Conservation (phyloP, 2,888 invertebrate species). For the Drosophila picticornis region DNA sequence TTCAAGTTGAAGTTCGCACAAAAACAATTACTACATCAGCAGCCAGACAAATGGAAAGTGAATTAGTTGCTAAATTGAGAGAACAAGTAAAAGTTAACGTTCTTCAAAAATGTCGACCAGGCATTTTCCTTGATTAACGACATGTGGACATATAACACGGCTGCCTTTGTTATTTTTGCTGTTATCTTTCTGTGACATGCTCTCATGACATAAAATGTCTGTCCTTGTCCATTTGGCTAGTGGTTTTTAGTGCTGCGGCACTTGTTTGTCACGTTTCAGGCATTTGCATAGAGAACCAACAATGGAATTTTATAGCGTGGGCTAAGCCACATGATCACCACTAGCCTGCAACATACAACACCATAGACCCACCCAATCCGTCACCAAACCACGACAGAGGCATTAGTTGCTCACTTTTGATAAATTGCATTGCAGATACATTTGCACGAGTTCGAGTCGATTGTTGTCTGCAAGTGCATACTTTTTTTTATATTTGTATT, state of each 20-base stretch:
- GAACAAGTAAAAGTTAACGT: conserved; percentile 54
- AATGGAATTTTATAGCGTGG: conserved; percentile 68
- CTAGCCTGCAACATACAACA: conserved; percentile 13
- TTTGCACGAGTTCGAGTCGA: conserved; percentile 40
- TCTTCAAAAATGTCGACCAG: conserved; percentile 26
- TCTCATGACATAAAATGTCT: conserved; percentile 59
- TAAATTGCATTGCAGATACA: conserved; percentile 54
- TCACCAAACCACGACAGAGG: conserved; percentile 3
- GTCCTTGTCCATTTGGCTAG: conserved; percentile 25
- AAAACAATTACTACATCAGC: conserved; percentile 18
- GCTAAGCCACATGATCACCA: conserved; percentile 46
- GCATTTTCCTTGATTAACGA: conserved; percentile 35
- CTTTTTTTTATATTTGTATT: conserved; percentile 5
- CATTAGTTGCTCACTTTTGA: conserved; percentile 30
- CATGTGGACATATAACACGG: conserved; percentile 19
- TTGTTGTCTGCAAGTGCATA: conserved; percentile 24
- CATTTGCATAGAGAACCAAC: conserved; percentile 68
- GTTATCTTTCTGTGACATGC: conserved; percentile 49
- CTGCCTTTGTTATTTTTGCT: conserved; percentile 18
- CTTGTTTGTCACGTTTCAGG: conserved; percentile 71
- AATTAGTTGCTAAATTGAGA: conserved; percentile 41
- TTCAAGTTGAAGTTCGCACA: conserved; percentile 71
- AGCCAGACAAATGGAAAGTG: conserved; percentile 48
- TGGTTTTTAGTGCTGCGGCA: conserved; percentile 48
- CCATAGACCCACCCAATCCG: conserved; percentile 8